Evolutionary conservation across 2,888 invertebrate genomes (phyloP), one percentile per base, ranked within the genome.

Genomic region (Acleris emargana): DNA sequence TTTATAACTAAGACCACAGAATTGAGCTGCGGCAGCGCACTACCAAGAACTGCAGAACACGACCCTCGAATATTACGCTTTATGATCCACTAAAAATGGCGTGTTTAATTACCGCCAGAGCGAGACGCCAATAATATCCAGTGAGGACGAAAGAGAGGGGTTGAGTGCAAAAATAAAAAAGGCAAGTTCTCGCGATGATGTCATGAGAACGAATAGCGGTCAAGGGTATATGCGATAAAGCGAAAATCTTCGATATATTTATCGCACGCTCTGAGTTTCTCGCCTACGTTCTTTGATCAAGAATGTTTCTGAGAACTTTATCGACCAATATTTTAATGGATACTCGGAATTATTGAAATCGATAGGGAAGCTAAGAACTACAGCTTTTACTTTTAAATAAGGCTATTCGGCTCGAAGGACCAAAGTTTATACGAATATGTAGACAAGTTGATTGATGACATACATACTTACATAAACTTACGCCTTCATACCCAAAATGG

Each of bases 181-280:
- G 73, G 75, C 78, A 74, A 77, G 74, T 76, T 69, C 68, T 64
- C 78, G 58, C 71, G 75, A 81, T 91, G 91, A 91, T 91, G 89
- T 91, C 89, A 91, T 88, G 78, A 72, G 74, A 71, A 75, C 85
- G 82, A 76, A 90, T 90, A 86, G 88, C 87, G 91, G 91, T 90
- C 91, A 90, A 89, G 90, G 86, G 88, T 85, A 82, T 28, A 57
- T 78, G 72, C 68, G 71, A 77, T 76, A 74, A 73, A 75, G 71
- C 62, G 61, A 47, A 58, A 63, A 59, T 64, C 60, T 66, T 66
- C 57, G 57, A 57, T 47, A 57, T 51, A 61, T 52, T 62, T 62
- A 55, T 55, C 62, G 43, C 43, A 28, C 45, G 25, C 32, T 54
- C 38, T 4, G 50, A 43, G 20, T 42, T 42, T 54, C 42, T 17